Conservation (phyloP, 2,113 vertebrate species). For the Cephalopterus ornatus region DNA sequence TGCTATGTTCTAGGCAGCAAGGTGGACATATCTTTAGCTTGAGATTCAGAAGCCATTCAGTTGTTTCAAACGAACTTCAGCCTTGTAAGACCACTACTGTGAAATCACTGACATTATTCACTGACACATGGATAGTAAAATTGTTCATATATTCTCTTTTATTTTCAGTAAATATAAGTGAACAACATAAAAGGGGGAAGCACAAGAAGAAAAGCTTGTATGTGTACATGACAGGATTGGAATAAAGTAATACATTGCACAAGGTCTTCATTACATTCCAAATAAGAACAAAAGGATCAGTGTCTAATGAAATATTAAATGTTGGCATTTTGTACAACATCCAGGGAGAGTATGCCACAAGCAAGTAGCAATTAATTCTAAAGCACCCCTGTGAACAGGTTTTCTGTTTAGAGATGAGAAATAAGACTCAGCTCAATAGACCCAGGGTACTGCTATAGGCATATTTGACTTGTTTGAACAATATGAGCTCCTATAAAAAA, state of each 20-base stretch:
- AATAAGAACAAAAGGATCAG: not conserved
- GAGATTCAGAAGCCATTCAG: not conserved
- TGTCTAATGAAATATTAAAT: not conserved
- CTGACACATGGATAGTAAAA: not conserved
- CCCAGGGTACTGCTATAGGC: not conserved
- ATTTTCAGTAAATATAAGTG: not conserved
- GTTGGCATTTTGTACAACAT: not conserved
- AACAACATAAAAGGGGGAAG: not conserved
- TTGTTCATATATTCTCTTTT: not conserved
- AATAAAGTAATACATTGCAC: accelerated
- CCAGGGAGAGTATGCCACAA: not conserved
- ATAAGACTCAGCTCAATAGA: not conserved
- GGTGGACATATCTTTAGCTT: not conserved
- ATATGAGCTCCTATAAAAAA: not conserved
- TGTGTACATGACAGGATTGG: not conserved
- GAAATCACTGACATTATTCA: not conserved
- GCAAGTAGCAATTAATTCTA: not conserved
- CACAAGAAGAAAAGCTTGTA: not conserved
- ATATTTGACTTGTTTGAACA: not conserved
- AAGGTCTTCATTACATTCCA: not conserved
- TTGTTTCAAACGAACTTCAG: not conserved
- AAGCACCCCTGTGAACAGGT: not conserved
- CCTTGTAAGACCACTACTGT: not conserved
- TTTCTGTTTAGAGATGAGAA: not conserved
- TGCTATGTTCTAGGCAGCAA: not conserved